Base-by-base conservation (phyloP, 2,113 vertebrate species). In the Hipposideros armiger region DNA sequence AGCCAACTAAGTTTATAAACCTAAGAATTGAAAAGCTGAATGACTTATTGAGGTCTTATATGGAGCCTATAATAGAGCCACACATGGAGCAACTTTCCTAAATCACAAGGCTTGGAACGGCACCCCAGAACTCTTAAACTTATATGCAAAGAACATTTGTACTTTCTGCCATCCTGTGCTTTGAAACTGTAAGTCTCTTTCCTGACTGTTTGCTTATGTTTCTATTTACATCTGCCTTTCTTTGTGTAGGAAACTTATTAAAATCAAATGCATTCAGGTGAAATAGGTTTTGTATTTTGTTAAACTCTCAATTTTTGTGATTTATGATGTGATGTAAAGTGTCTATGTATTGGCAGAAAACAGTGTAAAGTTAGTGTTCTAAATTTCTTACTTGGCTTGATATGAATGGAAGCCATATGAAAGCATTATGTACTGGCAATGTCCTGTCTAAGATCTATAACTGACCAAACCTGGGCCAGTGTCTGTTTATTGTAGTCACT, bases 291-390 rank as follows among this genome's bases (percentile, higher is more conserved):
- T 86, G 10, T 78, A 82, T 82, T 88, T 66, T 66, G 16, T 76
- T 91, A 91, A 91, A 84, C 60, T 93, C 30, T 94, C 24, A 95
- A 80, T 87, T 83, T 82, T 60, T 70, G 15, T 95, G 74, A 83
- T 92, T 96, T 93, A 87, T 96, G 56, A 92, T 62, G 5, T 54
- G 40, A 90, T 70, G 22, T 67, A 84, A 76, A 3, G 42, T 96
- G 86, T 93, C 36, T 73, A 58, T 73, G 36, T 77, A 94, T 94
- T 73, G n/a, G 20, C 30, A 40, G 88, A 95, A 92, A 64, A 22
- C 76, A 95, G 0, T 45, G 19, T 67, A 84, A 36, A 74, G n/a
- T 95, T 90, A 47, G 16, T 52, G 54, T 82, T 88, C 45, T 83
- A 70, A 81, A 88, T 96, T 94, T 92, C 17, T 76, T 88, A 81